A percentile compares a stretch with the other conserved stretches of the same genome.
These are phyloP conservation scores for Selene dorsalis DNA, from an alignment of 2,797 vertebrate species.

Conservation along the genomic window DNA sequence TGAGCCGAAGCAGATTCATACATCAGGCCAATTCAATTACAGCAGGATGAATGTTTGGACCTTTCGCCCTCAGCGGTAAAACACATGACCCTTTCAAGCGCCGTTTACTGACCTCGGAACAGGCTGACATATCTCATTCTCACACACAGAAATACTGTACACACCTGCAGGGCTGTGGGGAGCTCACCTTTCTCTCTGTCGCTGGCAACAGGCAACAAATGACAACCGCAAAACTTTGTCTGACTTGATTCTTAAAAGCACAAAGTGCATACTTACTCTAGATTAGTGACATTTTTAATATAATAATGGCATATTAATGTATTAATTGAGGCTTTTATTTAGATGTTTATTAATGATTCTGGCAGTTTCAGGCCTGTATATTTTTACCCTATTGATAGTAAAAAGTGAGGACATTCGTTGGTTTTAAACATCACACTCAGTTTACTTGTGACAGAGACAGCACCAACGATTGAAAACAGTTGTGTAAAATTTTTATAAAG, in stretches of 20 bases:
- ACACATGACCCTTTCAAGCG: slow-evolving; percentile 44
- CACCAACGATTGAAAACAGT: not conserved
- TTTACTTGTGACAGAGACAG: not conserved
- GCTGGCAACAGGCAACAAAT: not conserved
- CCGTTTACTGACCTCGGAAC: slow-evolving; percentile 57
- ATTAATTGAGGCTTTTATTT: too few relatives aligned
- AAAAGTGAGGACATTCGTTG: not conserved
- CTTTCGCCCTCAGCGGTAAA: slow-evolving; percentile 53
- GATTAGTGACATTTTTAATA: too few relatives aligned
- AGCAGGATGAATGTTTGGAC: slow-evolving; percentile 52
- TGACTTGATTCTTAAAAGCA: too few relatives aligned
- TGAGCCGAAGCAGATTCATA: slow-evolving; percentile 29
- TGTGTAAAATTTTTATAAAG: not conserved
- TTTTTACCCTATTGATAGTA: not conserved
- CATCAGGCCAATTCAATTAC: slow-evolving; percentile 48
- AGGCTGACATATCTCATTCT: slow-evolving; percentile 22
- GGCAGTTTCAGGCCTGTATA: too few relatives aligned
- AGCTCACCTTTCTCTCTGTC: not conserved
- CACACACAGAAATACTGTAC: not conserved
- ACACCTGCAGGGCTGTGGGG: not conserved
- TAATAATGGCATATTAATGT: too few relatives aligned
- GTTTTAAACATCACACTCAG: not conserved
- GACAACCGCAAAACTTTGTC: too few relatives aligned
- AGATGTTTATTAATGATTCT: too few relatives aligned
- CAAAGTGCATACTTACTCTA: too few relatives aligned